Percentiles rank a stretch among this genome's conserved stretches.
These are phyloP conservation scores for Channa maculata DNA, from an alignment of 2,113 vertebrate species.

Conservation along the genomic window DNA sequence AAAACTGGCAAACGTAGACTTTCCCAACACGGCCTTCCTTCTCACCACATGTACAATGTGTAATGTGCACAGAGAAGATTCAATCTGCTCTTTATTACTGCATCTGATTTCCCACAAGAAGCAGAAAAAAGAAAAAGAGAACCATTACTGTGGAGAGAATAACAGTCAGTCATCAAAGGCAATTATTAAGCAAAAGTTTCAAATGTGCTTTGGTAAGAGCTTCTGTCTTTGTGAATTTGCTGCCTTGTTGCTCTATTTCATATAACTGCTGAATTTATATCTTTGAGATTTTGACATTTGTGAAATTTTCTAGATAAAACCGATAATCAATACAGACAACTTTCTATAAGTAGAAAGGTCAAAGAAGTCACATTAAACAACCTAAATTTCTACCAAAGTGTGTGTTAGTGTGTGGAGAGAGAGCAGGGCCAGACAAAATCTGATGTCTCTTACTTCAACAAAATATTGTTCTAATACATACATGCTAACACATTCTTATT, in stretches of 20 bases:
- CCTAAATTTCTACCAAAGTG: too few species aligned
- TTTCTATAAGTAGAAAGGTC: too few species aligned
- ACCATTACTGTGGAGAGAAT: background rate
- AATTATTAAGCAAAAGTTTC: too few species aligned
- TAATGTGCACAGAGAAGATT: background rate
- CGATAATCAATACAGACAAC: too few species aligned
- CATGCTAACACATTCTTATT: conserved; percentile 26
- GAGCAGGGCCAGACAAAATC: conserved; percentile 14
- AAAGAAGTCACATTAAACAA: too few species aligned
- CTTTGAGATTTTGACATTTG: too few species aligned
- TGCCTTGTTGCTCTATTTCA: background rate
- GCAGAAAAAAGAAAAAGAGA: background rate
- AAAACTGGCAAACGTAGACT: conserved; percentile 54
- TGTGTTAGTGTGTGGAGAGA: background rate
- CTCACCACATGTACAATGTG: background rate
- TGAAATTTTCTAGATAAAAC: too few species aligned
- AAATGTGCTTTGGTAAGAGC: too few species aligned
- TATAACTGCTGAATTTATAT: too few species aligned
- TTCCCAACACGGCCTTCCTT: conserved; percentile 51
- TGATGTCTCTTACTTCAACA: conserved; percentile 15
- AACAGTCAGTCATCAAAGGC: background rate
- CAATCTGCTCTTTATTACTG: conserved; percentile 38
- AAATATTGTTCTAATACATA: conserved; percentile 49
- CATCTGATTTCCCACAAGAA: conserved; percentile 21
- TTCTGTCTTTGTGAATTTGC: background rate